Base-by-base conservation (phyloP, 1,140 invertebrate genomes). In the Melanaphis sacchari region DNA sequence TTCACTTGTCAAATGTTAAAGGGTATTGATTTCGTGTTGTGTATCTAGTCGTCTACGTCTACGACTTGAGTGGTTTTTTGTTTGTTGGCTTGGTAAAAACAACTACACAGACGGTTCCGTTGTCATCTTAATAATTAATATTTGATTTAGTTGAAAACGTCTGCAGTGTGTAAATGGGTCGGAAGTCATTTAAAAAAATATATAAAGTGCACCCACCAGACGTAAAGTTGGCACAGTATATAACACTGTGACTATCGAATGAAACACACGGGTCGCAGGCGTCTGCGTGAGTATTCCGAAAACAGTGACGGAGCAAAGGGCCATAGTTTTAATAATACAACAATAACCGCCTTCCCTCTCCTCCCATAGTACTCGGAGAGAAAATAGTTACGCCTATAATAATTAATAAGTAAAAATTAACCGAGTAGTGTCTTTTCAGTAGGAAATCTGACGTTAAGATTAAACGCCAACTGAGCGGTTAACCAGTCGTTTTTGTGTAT, bases 91-190 rank as follows among this genome's bases (percentile, higher is more conserved):
- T 24, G 18, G 88, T 54, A 6, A 36, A 40, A 38, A 85, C 41
- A 89, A 40, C 88, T 36, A 52, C 36, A n/a, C 36, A 38, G 7
- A 54, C 7, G 8, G 36, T 54, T 24, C 38, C 3, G 88, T 89
- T 40, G 88, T 38, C 36, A 11, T 54, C 52, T 89, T 54, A 89
- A 31, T 89, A 38, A 76, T 76, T 76, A 54, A 89, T 54, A 54
- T 54, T 89, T 52, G 46, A 89, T 89, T 89, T 89, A 24, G 88
- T 54, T 26, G 88, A 26, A 40, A 89, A 40, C 46, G 49, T 89
- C 49, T 49, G 88, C 36, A 18, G 59, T 18, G 21, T 9, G 21
- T 46, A 87, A 84, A 46, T 87, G 43, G 85, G 85, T 36, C 41
- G 31, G 31, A 87, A 87, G 85, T 46, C 41, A 15, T 87, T 43